Evolutionary conservation across 2,113 vertebrate genomes (phyloP), one percentile per base, ranked within the genome.

Genomic region (Sinocyclocheilus rhinocerous): DNA sequence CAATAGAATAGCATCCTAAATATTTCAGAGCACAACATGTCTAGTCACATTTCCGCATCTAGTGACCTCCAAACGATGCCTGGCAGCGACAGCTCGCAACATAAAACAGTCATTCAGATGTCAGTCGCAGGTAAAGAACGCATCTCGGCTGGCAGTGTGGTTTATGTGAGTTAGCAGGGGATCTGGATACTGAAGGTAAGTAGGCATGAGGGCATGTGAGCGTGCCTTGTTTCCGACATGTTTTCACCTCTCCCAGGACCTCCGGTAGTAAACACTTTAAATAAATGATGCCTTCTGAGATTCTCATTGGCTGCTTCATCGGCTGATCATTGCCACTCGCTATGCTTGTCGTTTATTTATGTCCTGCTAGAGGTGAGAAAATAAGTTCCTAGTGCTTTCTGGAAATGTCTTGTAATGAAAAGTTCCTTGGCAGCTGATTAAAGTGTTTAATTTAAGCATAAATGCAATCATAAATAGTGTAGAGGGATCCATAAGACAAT

Each of bases 211-310:
- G 82, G 82, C 80, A 90, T 91, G 86, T 85, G 26, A 45, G 81
- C 15, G 65, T 13, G 70, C 83, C 67, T 85, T 73, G 81, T 88
- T 92, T 88, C 77, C 67, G 57, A 84, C 70, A 84, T 87, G 86
- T 86, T 70, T 76, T 89, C 89, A 89, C 90, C 89, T 91, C 87
- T 88, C 87, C 84, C 87, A 86, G 90, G 90, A 84, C 81, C 76
- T 86, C 87, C 76, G 76, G 90, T 88, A 39, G 87, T 93, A 93
- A 93, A 93, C 93, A 92, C 83, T 76, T 87, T 93, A 88, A 93
- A 94, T 93, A 93, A 94, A 89, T 93, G 45, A 94, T 85, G 72
- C 20, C 59, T 88, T 87, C 90, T 80, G 83, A 87, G 75, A 89
- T 87, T 36, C 57, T 91, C 90, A 90, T 91, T 93, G 90, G 90